Base-by-base conservation (phyloP, 2,888 invertebrate species). In the Malacosoma neustria region DNA sequence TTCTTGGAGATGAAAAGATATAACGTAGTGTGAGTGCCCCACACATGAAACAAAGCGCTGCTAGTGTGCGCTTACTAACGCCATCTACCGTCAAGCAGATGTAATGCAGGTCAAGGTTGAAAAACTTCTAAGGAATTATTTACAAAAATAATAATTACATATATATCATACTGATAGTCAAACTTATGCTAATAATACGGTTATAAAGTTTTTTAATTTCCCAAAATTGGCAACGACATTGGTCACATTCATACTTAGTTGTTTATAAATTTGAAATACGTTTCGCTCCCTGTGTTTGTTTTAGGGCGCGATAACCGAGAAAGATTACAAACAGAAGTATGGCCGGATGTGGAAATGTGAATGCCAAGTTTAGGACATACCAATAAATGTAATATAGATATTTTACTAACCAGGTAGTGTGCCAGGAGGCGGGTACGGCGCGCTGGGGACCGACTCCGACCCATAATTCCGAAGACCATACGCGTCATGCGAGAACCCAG, bases 361-460 rank as follows among this genome's bases (percentile, higher is more conserved):
- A 56, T 56, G 60, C 54, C 51, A 58, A 56, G 46, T 65, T 62
- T 43, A 58, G 55, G 54, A 50, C 47, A 48, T 33, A 37, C 49
- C 56, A 62, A 57, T 51, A 51, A 42, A 33, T 57, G 51, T 45
- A 51, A 46, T 45, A 45, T 45, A 43, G 37, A 35, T 39, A 35
- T 46, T 63, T 67, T 86, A 88, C 85, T 79, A 48, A 84, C 85
- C 85, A 60, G 85, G 85, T 44, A 85, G 54, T 65, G 89, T 89
- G 90, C 93, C 93, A 89, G 93, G 91, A 62, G 93, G 91, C 62
- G 92, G 92, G 61, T 93, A 93, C 31, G 93, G 92, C 41, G 91
- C 91, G 57, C 91, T 90, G 55, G 91, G 90, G 48, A 92, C 92
- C 33, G 90, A 89, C 70, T 92, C 92, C 2, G 91, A 90, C 37